phyloP scores from a whole-genome alignment of 2,797 vertebrate genomes.

The Acrossocheilus wenchowensis region DNA sequence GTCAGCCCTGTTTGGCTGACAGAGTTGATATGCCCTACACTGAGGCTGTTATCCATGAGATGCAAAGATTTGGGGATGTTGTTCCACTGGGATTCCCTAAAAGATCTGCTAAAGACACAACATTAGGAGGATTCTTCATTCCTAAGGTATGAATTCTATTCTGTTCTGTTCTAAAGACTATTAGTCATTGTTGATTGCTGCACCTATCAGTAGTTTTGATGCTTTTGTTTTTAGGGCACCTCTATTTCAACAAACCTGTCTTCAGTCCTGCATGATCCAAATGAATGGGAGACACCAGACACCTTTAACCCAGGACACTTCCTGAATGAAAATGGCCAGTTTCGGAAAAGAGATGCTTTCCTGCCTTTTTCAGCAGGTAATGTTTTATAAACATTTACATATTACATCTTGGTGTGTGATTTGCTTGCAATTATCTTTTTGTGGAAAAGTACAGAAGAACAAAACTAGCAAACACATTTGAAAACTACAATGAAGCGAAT shows the following conservation, averaged over 20 bases:
- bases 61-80: constrained; percentile 74
- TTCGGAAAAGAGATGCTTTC: constrained; percentile 74
- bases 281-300: constrained; percentile 74
- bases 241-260: constrained; percentile 60
- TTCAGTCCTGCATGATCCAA: constrained; percentile 73
- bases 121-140: constrained; percentile 67
- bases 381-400: neutral
- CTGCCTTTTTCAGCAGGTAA: constrained; percentile 77
- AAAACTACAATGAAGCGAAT: neutral
- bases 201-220: neutral
- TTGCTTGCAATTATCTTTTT: neutral
- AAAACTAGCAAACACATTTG: neutral
- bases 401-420: neutral
- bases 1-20: constrained; percentile 53
- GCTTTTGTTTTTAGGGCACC: constrained; percentile 47
- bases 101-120: constrained; percentile 51
- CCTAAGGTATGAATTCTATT: constrained; percentile 73
- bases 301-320: constrained; percentile 79
- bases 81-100: constrained; percentile 67
- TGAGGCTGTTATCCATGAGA: constrained; percentile 77
- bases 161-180: neutral
- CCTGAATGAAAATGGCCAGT: constrained; percentile 74
- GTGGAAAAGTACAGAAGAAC: neutral
- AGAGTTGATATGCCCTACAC: constrained; percentile 76
- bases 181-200: neutral